phyloP scores from a whole-genome alignment of 2,113 vertebrate genomes.

The Mohoua ochrocephala region DNA sequence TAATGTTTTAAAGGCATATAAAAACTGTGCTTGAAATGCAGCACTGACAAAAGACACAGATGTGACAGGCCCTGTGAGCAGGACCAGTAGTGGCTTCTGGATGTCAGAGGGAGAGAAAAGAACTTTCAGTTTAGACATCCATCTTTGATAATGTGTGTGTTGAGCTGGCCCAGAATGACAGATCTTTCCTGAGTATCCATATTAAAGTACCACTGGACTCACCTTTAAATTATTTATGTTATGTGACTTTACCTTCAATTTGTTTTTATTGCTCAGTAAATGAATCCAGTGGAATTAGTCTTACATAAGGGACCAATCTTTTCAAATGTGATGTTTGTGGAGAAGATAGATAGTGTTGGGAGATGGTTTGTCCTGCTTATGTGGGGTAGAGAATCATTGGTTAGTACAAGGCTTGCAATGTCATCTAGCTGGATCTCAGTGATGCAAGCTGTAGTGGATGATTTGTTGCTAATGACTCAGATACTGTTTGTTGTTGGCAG shows the following conservation, averaged over 20 bases:
- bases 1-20: background rate
- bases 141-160: background rate
- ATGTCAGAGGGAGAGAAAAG: background rate
- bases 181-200: background rate
- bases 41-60: background rate
- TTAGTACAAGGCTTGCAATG: slow-evolving; percentile 27
- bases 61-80: background rate
- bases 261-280: background rate
- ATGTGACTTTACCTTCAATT: background rate
- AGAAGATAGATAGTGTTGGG: background rate
- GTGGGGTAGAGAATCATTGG: background rate
- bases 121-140: background rate
- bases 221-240: background rate
- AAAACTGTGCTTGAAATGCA: background rate
- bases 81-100: background rate
- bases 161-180: background rate
- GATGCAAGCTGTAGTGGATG: background rate
- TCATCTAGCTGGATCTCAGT: slow-evolving; percentile 41
- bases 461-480: slow-evolving; percentile 4
- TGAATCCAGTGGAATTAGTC: background rate
- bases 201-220: background rate
- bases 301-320: background rate
- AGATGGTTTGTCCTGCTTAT: background rate
- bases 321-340: background rate
- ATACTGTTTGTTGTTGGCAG: background rate